A percentile compares a stretch with the other conserved stretches of the same genome.
Conservation (phyloP, 2,113 vertebrate species). For the Marcusenius ussheri region DNA sequence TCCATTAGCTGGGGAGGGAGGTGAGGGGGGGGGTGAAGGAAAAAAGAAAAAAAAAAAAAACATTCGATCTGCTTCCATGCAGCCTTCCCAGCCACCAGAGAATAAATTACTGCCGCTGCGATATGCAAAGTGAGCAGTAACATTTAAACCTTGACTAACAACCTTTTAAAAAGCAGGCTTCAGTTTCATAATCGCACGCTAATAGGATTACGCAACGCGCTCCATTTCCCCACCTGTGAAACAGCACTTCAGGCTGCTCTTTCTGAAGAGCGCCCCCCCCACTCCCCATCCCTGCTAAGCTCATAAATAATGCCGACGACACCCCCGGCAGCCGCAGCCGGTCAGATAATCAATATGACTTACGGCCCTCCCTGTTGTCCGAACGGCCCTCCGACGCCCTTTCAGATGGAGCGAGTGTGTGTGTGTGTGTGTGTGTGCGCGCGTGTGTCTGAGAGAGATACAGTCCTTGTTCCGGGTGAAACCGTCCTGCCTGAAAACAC, state of each 20-base stretch:
- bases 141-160: slow-evolving; percentile 71
- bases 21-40: not conserved
- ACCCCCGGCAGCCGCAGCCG: slow-evolving; percentile 10
- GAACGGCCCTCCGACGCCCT: not conserved
- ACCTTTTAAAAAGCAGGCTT: slow-evolving; percentile 61
- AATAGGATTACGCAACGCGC: slow-evolving; percentile 58
- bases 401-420: not conserved
- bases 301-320: slow-evolving; percentile 29
- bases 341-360: slow-evolving; percentile 31
- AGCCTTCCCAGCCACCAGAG: slow-evolving; percentile 47
- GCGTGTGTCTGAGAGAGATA: not conserved
- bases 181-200: slow-evolving; percentile 64
- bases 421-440: not conserved
- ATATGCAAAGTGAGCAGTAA: slow-evolving; percentile 64
- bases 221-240: slow-evolving; percentile 33
- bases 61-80: not conserved
- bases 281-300: not conserved
- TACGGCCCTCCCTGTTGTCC: slow-evolving; percentile 6
- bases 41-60: not conserved
- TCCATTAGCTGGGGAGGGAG: slow-evolving; percentile 16
- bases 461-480: not conserved
- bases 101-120: slow-evolving; percentile 62
- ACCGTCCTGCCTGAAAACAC: not conserved
- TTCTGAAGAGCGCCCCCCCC: not conserved
- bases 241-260: slow-evolving; percentile 12